Conservation (phyloP, 2,113 vertebrate species). For the Poeciliopsis occidentalis region DNA sequence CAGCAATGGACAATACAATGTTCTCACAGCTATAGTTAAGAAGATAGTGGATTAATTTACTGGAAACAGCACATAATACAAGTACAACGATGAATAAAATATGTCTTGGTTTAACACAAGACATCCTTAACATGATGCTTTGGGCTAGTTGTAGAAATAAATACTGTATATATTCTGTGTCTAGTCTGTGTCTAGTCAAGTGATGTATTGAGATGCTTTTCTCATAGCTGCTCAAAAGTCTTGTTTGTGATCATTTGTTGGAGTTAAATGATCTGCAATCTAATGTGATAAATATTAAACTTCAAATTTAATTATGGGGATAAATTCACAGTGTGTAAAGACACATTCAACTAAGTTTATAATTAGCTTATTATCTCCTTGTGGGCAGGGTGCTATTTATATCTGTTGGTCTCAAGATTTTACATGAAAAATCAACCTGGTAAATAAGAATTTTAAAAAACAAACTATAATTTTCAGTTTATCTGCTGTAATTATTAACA, state of each 20-base stretch:
- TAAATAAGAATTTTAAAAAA: constrained; percentile 12
- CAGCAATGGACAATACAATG: constrained; percentile 38
- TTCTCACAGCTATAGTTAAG: constrained; percentile 35
- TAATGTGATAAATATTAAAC: constrained; percentile 15
- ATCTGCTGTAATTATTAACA: constrained; percentile 23
- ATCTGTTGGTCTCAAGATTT: background rate
- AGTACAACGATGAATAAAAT: constrained; percentile 36
- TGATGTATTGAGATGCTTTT: constrained; percentile 22
- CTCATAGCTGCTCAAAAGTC: constrained; percentile 5
- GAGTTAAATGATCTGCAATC: constrained; percentile 1
- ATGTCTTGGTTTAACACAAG: constrained; percentile 19
- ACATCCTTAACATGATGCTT: background rate
- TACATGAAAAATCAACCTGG: background rate
- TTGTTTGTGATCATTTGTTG: constrained; percentile 10
- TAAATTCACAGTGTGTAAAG: background rate
- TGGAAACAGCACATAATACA: constrained; percentile 42
- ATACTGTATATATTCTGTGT: constrained; percentile 18
- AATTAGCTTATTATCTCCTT: constrained; percentile 27
- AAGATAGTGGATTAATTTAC: constrained; percentile 52
- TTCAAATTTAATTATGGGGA: constrained; percentile 7
- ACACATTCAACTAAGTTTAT: constrained; percentile 31
- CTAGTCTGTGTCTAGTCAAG: constrained; percentile 9
- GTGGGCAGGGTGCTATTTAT: constrained; percentile 10
- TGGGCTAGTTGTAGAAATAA: background rate
- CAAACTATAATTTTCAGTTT: constrained; percentile 35